Base-by-base conservation (phyloP, 1,140 invertebrate genomes). In the Phortica variegata region DNA sequence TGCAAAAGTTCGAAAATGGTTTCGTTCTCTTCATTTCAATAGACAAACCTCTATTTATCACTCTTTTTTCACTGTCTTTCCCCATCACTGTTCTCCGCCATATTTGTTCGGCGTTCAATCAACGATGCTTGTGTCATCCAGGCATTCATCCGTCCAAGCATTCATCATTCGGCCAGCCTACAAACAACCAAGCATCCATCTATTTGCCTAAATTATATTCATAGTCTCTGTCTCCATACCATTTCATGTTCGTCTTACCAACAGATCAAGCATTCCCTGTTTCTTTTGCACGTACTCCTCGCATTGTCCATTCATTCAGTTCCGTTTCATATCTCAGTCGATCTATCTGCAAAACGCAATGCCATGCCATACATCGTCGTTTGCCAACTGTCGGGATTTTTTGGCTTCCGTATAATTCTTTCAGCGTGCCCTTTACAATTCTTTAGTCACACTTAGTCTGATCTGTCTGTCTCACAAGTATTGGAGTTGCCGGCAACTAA, bases 141-240 rank as follows among this genome's bases (percentile, higher is more conserved):
- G 12, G 34, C 42, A 46, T 40, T 47, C 39, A 50, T 50, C 47
- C 31, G 47, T 47, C 31, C 39, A 34, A 47, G 43, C 31, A 41
- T 45, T 45, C 43, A 60, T 26, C 23, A 6, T 5, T 26, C 23
- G 5, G 23, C 10, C 23, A n/a, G n/a, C n/a, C n/a, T n/a, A n/a
- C n/a, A n/a, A n/a, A n/a, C n/a, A n/a, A 26, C 23, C 23, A 26
- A 6, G 5, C 23, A 26, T 68, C 60, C 63, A 60, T 63, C 63
- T 60, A 68, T 68, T 68, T 68, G 65, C 63, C 63, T 68, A 69
- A 68, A 63, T 69, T 68, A 68, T 68, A 65, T 68, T 68, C 63
- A 68, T 68, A 69, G 63, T 68, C 63, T 60, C 63, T 4, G 32
- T n/a, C n/a, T n/a, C n/a, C n/a, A n/a, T n/a, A n/a, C n/a, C 63